Conservation (phyloP, 1,140 invertebrate species). For the Acromyrmex echinatior region DNA sequence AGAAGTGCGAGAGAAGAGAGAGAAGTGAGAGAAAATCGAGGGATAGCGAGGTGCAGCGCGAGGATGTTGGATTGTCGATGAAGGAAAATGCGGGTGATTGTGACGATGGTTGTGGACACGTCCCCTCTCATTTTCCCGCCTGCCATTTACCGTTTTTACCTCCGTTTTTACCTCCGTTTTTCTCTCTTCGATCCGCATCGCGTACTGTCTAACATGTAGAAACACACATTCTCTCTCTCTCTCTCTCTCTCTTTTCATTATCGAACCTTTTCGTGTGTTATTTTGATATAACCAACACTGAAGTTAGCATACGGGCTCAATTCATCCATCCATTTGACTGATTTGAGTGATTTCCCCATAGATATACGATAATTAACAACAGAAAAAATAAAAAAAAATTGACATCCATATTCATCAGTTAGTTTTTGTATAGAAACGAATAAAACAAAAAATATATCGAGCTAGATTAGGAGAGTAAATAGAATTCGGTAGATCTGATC, state of each 20-base stretch:
- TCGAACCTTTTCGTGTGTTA: background rate
- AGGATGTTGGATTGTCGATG: conserved; percentile 43
- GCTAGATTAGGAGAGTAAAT: background rate
- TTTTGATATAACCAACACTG: background rate
- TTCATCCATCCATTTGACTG: background rate
- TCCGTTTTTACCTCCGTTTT: background rate
- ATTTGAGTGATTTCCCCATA: background rate
- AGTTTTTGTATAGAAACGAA: background rate
- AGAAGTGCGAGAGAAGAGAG: conserved; percentile 6
- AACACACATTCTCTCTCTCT: background rate
- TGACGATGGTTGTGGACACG: conserved; percentile 39
- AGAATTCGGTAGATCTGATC: background rate
- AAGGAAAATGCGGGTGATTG: conserved; percentile 50
- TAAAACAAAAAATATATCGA: background rate
- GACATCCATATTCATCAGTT: background rate
- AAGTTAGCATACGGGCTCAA: background rate
- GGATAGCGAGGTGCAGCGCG: conserved; percentile 34
- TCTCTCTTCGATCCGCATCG: background rate
- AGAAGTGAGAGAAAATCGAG: conserved; percentile 49
- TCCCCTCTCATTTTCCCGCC: conserved; percentile 31
- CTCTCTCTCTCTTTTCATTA: conserved; percentile 7
- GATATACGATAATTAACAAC: background rate
- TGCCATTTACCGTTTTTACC: conserved; percentile 26
- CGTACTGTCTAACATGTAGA: background rate
- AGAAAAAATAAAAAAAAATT: background rate